Evolutionary conservation across 1,140 invertebrate genomes (phyloP), one percentile per base, ranked within the genome.

Genomic region (Pseudomyrmex sp.): DNA sequence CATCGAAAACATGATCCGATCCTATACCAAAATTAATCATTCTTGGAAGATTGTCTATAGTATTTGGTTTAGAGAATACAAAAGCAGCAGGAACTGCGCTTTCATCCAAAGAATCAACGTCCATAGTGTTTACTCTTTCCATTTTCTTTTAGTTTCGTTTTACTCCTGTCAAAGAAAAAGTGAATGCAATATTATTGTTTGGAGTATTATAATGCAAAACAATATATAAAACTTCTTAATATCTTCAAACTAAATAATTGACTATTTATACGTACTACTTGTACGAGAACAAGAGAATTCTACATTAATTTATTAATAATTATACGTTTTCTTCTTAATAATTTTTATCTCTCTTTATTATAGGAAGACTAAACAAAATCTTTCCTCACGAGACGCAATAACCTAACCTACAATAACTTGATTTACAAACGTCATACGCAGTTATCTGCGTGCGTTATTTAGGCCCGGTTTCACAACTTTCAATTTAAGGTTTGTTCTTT

Each of bases 31-130:
- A 73, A 69, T 82, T 88, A 10, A 83, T 56, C n/a, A 82, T 13
- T 54, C 82, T 90, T 44, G 75, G 23, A 23, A 89, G 83, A 72
- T 74, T 75, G 50, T 46, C 63, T n/a, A 92, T 56, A 68, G 89
- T 18, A 10, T 75, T 89, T 26, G 92, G 92, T 56, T 62, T 83
- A 1, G 92, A 92, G 79, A 93, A 93, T 18, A 87, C 82, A 87
- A 92, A 93, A 12, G 59, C n/a, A 48, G 72, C 80, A 1, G 75
- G 59, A 23, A 26, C 46, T 26, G 44, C 2, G 23, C 68, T 69
- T 1, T 50, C 0, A 18, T 46, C 4, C 1, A 9, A 20, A 44
- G 10, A 56, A 2, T 26, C 46, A n/a, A 20, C 15, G 48, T 84
- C 82, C 54, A 61, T 12, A 2, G 5, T n/a, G 2, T 86, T 75